Conservation (phyloP, 1,140 invertebrate genomes). For the Bursaphelenchus mucronatus region DNA sequence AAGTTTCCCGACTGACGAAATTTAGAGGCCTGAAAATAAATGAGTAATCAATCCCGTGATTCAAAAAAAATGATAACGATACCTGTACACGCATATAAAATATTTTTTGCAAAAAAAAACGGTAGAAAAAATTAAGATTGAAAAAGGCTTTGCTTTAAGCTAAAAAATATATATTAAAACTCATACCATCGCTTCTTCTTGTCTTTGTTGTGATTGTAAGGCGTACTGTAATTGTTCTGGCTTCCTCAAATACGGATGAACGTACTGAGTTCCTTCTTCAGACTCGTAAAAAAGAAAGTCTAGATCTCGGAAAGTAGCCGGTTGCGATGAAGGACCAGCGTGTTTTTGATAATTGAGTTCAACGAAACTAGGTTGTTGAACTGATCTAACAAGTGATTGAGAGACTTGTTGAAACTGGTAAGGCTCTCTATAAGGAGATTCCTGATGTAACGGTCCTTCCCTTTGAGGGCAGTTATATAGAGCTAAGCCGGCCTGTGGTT, state of each 20-base stretch:
- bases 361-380: background rate
- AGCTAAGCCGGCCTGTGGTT: background rate
- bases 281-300: conserved; percentile 17
- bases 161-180: too few species aligned
- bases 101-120: too few species aligned
- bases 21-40: too few species aligned
- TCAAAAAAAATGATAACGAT: too few species aligned
- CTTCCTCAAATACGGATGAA: conserved; percentile 32
- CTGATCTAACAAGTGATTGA: background rate
- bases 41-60: too few species aligned
- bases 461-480: too few species aligned
- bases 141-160: too few species aligned
- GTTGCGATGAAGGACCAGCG: conserved; percentile 2
- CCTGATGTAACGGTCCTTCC: too few species aligned
- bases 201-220: conserved; percentile 32
- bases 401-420: background rate
- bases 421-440: background rate
- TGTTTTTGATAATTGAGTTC: conserved; percentile 1
- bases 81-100: too few species aligned
- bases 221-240: conserved; percentile 39
- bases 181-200: background rate
- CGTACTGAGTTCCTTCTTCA: conserved; percentile 24
- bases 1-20: too few species aligned
- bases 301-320: conserved; percentile 4
- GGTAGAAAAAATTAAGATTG: too few species aligned